A percentile compares a stretch with the other conserved stretches of the same genome.
Evolutionary conservation across 2,797 vertebrate genomes (phyloP).

Genomic region (Lepidocolaptes lacrymiger): DNA sequence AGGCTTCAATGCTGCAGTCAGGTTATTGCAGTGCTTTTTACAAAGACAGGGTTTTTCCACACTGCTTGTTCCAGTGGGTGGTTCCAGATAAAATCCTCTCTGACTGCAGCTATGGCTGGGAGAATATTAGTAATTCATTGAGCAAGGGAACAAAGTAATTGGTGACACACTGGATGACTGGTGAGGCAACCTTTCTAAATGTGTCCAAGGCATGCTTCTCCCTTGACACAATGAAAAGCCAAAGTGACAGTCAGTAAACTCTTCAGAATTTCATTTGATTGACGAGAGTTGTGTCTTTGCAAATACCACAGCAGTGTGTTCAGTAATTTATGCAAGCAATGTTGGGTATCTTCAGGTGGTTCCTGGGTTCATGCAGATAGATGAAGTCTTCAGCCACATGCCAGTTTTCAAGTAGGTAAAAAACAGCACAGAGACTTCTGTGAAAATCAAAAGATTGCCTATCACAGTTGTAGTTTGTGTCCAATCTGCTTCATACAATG

Average conservation of each 20-base stretch:
- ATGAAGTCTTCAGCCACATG: neutral
- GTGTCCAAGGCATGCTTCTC: constrained; percentile 62
- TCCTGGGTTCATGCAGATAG: neutral
- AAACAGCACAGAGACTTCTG: neutral
- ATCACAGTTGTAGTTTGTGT: neutral
- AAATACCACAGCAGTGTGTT: constrained; percentile 35
- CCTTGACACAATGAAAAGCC: constrained; percentile 65
- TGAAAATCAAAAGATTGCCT: neutral
- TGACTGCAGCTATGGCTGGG: neutral
- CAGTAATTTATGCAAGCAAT: constrained; percentile 42
- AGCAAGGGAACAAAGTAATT: constrained; percentile 22
- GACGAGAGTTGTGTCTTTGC: constrained; percentile 66
- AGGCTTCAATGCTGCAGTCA: neutral
- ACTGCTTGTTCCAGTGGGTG: neutral
- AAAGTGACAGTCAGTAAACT: constrained; percentile 54
- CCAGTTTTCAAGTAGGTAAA: neutral
- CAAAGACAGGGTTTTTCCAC: neutral
- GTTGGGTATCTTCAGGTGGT: constrained; percentile 17
- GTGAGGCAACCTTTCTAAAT: constrained; percentile 74
- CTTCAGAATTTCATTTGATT: constrained; percentile 60
- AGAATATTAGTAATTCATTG: neutral
- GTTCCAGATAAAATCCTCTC: neutral
- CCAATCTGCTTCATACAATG: neutral
- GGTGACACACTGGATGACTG: constrained; percentile 50
- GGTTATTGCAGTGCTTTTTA: neutral